Evolutionary conservation across 2,113 vertebrate species (phyloP), one percentile per base, ranked within the genome.

Genomic region (Stegastes partitus): DNA sequence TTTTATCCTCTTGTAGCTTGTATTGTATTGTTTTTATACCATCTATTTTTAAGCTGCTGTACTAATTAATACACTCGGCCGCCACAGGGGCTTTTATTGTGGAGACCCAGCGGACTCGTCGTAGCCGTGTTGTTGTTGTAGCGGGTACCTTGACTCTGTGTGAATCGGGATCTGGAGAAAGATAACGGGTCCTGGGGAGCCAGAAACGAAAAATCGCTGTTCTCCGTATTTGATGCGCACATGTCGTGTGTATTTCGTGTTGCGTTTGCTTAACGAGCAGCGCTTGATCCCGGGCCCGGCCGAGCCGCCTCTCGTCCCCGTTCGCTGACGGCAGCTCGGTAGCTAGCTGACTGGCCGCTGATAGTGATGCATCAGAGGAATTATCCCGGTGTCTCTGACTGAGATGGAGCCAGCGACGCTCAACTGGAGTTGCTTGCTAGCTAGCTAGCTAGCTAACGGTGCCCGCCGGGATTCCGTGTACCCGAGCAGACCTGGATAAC

Each of bases 331-430:
- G 54, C 55, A 63, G 74, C 61, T 72, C 64, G 10, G 45, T 57
- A 69, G 84, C 86, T 81, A 82, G 83, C 86, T 84, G 82, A 91
- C 75, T 59, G 47, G 77, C 81, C 76, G 76, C 49, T 68, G 86
- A 82, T 73, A 87, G 87, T 85, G 91, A 67, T 89, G 90, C 87
- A 83, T 86, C 82, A 31, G 72, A 74, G 92, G 87, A 90, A 72
- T 92, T 78, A 90, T 88, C 91, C 91, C 79, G 79, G 87, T 69
- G 84, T 85, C 84, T 88, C 64, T 23, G 84, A 75, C 82, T 91
- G 93, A 93, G 91, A 94, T 92, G 91, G 88, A 84, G 74, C 87
- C 91, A 73, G 83, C 75, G 79, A 78, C 79, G 77, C 64, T 81
- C 57, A 51, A 81, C 54, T 42, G 89, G 87, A 88, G 83, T 66